These are phyloP conservation scores for Ctena decussata DNA, from an alignment of 2,888 invertebrate genomes.

Conservation along the genomic window DNA sequence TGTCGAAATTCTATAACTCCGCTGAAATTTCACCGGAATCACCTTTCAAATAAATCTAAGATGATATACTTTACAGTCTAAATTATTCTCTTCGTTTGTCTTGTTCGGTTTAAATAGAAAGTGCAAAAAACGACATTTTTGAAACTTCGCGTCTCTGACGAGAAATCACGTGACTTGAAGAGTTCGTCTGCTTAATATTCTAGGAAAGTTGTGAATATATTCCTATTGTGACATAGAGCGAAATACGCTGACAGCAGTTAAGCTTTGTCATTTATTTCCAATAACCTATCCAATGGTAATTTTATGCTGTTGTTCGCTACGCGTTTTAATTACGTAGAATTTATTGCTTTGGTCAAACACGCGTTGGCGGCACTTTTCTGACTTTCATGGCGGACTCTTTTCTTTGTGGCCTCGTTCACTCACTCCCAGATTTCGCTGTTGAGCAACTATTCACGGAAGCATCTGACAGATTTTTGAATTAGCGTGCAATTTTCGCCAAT, in stretches of 20 bases:
- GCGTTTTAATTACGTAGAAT: neutral
- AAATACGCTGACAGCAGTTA: neutral
- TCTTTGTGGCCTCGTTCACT: too few relatives aligned
- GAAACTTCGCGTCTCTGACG: neutral
- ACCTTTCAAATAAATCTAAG: neutral
- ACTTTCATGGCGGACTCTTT: too few relatives aligned
- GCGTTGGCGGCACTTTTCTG: neutral
- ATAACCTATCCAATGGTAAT: neutral
- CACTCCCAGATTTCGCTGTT: too few relatives aligned
- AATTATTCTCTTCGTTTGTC: neutral
- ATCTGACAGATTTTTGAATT: too few relatives aligned
- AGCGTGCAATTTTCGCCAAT: too few relatives aligned
- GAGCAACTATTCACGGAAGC: too few relatives aligned
- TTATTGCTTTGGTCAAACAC: neutral
- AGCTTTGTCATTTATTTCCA: slow-evolving; percentile 1
- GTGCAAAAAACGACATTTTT: neutral
- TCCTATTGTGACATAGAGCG: neutral
- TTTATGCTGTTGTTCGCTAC: neutral
- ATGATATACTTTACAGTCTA: neutral
- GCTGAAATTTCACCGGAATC: neutral
- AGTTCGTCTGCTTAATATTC: neutral
- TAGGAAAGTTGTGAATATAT: neutral
- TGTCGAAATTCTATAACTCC: neutral
- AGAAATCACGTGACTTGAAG: neutral
- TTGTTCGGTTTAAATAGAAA: neutral